phyloP scores from a whole-genome alignment of 2,888 invertebrate species.

The Acholoe squamosa region DNA sequence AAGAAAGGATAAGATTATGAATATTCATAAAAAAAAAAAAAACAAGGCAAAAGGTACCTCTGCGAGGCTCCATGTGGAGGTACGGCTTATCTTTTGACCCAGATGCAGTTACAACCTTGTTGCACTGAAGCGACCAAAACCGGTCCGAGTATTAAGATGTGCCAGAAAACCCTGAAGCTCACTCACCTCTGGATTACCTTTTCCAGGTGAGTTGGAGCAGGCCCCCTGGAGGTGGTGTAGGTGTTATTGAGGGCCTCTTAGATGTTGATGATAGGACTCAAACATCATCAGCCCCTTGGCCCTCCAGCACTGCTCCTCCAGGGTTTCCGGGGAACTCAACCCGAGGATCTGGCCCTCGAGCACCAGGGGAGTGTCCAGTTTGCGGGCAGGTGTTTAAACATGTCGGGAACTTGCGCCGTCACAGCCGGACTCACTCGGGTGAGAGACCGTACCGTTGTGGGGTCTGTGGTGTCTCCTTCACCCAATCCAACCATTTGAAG shows the following conservation, averaged over 20 bases:
- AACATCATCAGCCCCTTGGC: neutral
- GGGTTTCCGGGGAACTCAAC: neutral
- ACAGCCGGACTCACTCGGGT: constrained; percentile 40
- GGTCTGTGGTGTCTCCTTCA: constrained; percentile 17
- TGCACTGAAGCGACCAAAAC: too few species aligned
- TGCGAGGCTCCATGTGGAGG: too few species aligned
- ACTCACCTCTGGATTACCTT: constrained; percentile 19
- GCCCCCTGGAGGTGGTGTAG: neutral
- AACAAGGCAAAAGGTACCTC: too few species aligned
- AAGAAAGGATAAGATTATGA: too few species aligned
- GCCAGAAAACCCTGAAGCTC: neutral
- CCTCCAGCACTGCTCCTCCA: neutral
- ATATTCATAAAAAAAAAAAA: too few species aligned
- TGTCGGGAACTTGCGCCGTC: neutral
- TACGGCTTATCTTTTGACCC: too few species aligned
- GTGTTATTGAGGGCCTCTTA: neutral
- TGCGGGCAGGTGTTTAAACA: constrained; percentile 44
- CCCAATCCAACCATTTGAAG: constrained; percentile 34
- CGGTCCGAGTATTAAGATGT: too few species aligned
- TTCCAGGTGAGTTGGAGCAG: constrained; percentile 6
- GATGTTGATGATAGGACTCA: neutral
- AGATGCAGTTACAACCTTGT: too few species aligned
- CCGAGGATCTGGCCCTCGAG: neutral
- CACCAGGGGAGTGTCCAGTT: constrained; percentile 22
- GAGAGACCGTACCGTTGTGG: constrained; percentile 31